Percentiles rank a stretch among this genome's conserved stretches.
These are phyloP conservation scores for Hymenochirus boettgeri DNA, from an alignment of 2,113 vertebrate genomes.

Conservation along the genomic window DNA sequence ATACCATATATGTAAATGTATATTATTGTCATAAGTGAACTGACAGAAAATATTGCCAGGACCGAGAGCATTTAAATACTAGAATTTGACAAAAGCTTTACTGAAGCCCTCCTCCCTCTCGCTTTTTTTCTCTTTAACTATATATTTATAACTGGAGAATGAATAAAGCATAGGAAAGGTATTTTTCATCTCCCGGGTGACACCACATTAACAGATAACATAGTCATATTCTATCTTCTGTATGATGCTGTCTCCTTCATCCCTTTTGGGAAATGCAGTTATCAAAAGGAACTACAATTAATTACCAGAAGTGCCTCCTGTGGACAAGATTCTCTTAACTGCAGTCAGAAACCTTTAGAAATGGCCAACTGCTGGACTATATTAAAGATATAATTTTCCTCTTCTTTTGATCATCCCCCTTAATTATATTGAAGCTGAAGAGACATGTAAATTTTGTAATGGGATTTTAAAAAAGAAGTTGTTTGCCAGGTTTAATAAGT, in stretches of 20 bases:
- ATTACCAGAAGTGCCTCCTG: slow-evolving; percentile 38
- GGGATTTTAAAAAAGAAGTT: slow-evolving; percentile 46
- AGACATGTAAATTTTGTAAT: slow-evolving; percentile 41
- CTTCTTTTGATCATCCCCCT: slow-evolving; percentile 49
- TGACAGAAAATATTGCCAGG: too few relatives aligned
- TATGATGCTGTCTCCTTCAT: slow-evolving; percentile 18
- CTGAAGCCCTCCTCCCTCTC: too few relatives aligned
- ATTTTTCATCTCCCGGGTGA: slow-evolving; percentile 24
- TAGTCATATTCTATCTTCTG: slow-evolving; percentile 1
- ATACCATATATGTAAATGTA: too few relatives aligned
- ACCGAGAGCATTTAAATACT: too few relatives aligned
- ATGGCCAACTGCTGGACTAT: slow-evolving; percentile 22
- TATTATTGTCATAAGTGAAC: too few relatives aligned
- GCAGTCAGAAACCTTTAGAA: slow-evolving; percentile 36
- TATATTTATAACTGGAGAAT: slow-evolving; percentile 5
- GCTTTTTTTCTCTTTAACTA: background rate
- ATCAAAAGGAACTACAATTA: slow-evolving; percentile 41
- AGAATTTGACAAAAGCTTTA: too few relatives aligned
- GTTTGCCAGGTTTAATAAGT: slow-evolving; percentile 42
- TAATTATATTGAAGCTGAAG: slow-evolving; percentile 51
- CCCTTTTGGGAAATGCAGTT: slow-evolving; percentile 31
- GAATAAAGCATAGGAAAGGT: slow-evolving; percentile 10
- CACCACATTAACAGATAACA: slow-evolving; percentile 19
- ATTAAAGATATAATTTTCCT: slow-evolving; percentile 23
- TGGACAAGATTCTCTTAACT: slow-evolving; percentile 12